Percentiles rank a stretch among this genome's conserved stretches.
These are phyloP conservation scores for Nomada hirtipes DNA, from an alignment of 2,888 invertebrate species.

Conservation along the genomic window DNA sequence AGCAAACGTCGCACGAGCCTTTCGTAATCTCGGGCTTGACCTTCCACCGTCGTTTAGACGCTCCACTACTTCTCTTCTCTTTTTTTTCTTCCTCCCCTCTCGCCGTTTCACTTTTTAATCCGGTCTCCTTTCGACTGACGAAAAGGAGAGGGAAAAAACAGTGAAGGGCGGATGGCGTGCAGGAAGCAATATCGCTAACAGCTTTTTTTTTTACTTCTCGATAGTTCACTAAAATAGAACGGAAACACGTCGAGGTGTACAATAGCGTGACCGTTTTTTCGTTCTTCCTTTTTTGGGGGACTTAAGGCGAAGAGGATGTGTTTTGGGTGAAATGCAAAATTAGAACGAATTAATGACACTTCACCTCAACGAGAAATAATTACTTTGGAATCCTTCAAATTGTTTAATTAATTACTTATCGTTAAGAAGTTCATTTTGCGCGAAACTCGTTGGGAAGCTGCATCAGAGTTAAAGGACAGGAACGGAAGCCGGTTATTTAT, in stretches of 20 bases:
- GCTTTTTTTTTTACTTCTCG: not conserved
- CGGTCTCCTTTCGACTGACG: conserved; percentile 33
- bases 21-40: conserved; percentile 73
- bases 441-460: not conserved
- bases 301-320: not conserved
- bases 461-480: not conserved
- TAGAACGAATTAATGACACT: too few species aligned
- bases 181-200: conserved; percentile 26
- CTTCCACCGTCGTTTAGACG: conserved; percentile 67
- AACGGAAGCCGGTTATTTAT: conserved; percentile 19
- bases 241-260: not conserved
- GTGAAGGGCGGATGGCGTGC: not conserved
- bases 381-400: too few species aligned
- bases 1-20: conserved; percentile 71
- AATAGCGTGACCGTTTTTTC: not conserved
- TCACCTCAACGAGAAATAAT: too few species aligned
- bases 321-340: not conserved
- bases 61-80: conserved; percentile 22
- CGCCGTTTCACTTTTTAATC: conserved; percentile 56
- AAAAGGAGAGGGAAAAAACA: conserved; percentile 27
- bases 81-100: conserved; percentile 3
- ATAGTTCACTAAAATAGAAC: conserved; percentile 46
- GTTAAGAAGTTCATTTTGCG: too few species aligned
- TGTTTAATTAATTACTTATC: too few species aligned
- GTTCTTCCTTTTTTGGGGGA: not conserved